These are phyloP conservation scores for Psittacus erithacus DNA, from an alignment of 2,113 vertebrate species.

Conservation along the genomic window DNA sequence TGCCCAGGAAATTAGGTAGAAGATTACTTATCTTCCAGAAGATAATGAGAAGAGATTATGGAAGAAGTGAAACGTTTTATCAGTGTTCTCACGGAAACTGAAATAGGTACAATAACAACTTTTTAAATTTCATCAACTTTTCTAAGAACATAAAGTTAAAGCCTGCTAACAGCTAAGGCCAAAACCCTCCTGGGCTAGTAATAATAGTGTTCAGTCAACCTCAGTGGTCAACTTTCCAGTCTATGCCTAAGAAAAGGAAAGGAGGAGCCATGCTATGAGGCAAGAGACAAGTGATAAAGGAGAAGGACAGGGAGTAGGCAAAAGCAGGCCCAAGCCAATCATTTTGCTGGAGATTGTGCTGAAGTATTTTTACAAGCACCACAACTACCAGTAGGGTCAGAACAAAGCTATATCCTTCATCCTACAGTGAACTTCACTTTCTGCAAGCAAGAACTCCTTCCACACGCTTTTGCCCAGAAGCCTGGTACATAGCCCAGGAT, in stretches of 20 bases:
- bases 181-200: background rate
- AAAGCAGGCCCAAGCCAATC: background rate
- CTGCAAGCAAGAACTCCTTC: background rate
- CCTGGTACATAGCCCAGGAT: background rate
- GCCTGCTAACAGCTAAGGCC: background rate
- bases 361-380: background rate
- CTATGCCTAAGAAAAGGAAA: background rate
- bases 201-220: background rate
- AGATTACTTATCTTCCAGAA: slow-evolving; percentile 10
- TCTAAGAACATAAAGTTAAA: background rate
- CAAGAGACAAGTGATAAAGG: background rate
- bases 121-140: background rate
- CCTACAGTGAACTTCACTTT: background rate
- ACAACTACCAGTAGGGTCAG: background rate
- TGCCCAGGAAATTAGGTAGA: background rate
- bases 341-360: background rate
- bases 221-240: background rate
- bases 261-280: background rate
- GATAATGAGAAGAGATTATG: slow-evolving; percentile 19
- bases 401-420: background rate
- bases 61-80: background rate
- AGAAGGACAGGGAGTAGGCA: background rate
- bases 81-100: slow-evolving; percentile 24
- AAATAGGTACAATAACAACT: slow-evolving; percentile 8
- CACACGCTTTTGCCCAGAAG: background rate